A percentile compares a stretch with the other conserved stretches of the same genome.
phyloP scores from a whole-genome alignment of 35 echinoderm and acorn worm genomes.

The Ophioderma brevispina region DNA sequence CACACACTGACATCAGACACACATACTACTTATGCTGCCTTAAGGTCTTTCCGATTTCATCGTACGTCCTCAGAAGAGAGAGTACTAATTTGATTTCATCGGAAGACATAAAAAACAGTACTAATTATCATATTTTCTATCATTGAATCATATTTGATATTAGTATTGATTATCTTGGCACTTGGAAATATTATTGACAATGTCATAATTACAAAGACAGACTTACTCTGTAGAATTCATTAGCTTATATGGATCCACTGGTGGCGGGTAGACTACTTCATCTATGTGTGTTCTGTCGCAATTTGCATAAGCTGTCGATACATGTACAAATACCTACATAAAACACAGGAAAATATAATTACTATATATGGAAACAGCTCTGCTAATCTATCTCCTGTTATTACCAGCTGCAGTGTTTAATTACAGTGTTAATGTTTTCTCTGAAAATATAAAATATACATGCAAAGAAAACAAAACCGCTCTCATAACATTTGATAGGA shows the following conservation, averaged over 20 bases:
- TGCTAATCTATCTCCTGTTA: not conserved
- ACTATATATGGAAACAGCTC: not conserved
- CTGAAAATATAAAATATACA: not conserved
- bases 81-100: no score
- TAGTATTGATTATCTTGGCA: no score
- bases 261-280: slow-evolving; percentile 92
- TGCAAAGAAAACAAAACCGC: not conserved
- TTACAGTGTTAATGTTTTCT: not conserved
- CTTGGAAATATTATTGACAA: no score
- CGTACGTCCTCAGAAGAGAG: no score
- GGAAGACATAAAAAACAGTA: no score
- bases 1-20: no score
- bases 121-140: no score
- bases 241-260: slow-evolving; percentile 83
- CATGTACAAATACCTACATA: slow-evolving; percentile 79
- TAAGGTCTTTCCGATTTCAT: no score
- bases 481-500: not conserved
- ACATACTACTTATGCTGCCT: no score
- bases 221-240: slow-evolving; percentile 82
- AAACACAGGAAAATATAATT: not conserved
- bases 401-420: no score
- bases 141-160: no score
- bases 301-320: slow-evolving; percentile 92
- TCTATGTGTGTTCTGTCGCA: slow-evolving; percentile 92
- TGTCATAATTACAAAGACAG: slow-evolving; percentile 1